phyloP scores from a whole-genome alignment of 2,888 invertebrate species.

The Chesias legatella region DNA sequence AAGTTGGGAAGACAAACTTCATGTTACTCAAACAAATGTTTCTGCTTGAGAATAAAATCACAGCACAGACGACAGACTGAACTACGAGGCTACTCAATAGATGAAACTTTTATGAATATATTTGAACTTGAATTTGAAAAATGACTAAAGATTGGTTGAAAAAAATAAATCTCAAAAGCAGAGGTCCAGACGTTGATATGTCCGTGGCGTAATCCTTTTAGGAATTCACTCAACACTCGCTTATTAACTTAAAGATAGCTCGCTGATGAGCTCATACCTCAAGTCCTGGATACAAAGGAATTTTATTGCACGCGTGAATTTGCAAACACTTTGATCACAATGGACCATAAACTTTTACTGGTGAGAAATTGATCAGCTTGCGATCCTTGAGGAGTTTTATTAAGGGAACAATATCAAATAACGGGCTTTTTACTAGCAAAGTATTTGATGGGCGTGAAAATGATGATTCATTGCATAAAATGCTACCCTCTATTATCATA shows the following conservation, averaged over 20 bases:
- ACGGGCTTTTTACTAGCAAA: constrained; percentile 1
- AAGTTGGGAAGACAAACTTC: too few relatives aligned
- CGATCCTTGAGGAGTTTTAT: background rate
- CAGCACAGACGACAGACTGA: too few relatives aligned
- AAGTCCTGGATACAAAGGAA: constrained; percentile 16
- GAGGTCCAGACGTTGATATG: constrained; percentile 2
- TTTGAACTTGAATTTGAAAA: too few relatives aligned
- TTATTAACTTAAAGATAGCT: constrained; percentile 53
- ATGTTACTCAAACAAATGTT: too few relatives aligned
- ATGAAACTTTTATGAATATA: too few relatives aligned
- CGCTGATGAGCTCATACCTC: constrained; percentile 49
- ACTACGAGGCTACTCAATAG: too few relatives aligned
- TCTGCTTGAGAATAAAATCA: too few relatives aligned
- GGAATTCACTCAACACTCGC: constrained; percentile 45
- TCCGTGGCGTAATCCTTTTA: constrained; percentile 57
- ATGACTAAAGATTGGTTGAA: too few relatives aligned
- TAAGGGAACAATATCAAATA: background rate
- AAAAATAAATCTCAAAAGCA: background rate
- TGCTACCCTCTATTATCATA: too few relatives aligned
- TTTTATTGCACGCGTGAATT: constrained; percentile 6
- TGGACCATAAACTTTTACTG: constrained; percentile 3
- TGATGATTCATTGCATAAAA: too few relatives aligned
- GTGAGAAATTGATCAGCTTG: constrained; percentile 2
- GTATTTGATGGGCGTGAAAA: too few relatives aligned
- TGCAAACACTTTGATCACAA: constrained; percentile 4